Percentiles rank a stretch among this genome's conserved stretches.
Conservation (phyloP, 2,113 vertebrate genomes). For the Bos taurus region DNA sequence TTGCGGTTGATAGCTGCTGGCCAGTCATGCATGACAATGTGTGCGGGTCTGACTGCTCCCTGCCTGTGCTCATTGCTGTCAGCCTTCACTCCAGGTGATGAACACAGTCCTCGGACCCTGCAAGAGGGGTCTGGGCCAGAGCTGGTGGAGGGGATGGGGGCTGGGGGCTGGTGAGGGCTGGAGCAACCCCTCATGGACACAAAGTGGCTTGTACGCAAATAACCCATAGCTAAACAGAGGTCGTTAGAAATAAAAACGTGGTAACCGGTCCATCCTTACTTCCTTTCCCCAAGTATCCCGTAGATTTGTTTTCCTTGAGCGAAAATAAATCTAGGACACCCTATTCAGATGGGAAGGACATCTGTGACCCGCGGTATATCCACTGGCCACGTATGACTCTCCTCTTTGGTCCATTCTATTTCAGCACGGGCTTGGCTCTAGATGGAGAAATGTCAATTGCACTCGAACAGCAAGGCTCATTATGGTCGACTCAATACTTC, state of each 20-base stretch:
- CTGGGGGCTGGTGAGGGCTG: background rate
- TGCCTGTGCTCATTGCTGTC: constrained; percentile 86
- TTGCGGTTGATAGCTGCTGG: constrained; percentile 87
- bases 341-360: background rate
- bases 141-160: background rate
- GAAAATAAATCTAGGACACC: constrained; percentile 19
- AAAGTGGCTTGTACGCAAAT: constrained; percentile 57
- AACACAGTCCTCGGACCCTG: constrained; percentile 69
- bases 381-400: constrained; percentile 57
- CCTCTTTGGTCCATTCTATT: constrained; percentile 64
- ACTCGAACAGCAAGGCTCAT: constrained; percentile 44
- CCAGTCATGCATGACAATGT: constrained; percentile 85
- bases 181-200: constrained; percentile 58
- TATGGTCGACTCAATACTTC: constrained; percentile 61
- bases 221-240: background rate
- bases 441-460: constrained; percentile 64
- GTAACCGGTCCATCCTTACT: background rate
- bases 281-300: background rate
- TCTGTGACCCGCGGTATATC: constrained; percentile 62
- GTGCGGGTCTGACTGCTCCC: constrained; percentile 79
- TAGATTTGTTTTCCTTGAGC: background rate
- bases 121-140: constrained; percentile 20
- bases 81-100: constrained; percentile 88
- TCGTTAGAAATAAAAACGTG: constrained; percentile 13
- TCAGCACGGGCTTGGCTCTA: constrained; percentile 71